Evolutionary conservation across 1,140 invertebrate species (phyloP).

Genomic region (Teleopsis dalmanni): DNA sequence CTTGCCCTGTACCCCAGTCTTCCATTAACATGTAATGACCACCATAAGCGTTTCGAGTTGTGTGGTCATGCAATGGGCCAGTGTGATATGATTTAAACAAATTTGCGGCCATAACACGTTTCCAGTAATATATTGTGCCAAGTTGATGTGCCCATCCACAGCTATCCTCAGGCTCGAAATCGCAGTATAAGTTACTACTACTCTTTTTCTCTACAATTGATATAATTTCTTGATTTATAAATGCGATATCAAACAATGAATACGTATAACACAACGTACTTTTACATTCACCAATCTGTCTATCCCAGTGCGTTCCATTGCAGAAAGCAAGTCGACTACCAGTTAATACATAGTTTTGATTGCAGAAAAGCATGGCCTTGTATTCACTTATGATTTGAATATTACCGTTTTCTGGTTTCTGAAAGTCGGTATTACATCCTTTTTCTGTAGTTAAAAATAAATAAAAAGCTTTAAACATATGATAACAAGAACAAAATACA

Average conservation of each 20-base stretch:
- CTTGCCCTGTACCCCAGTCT: constrained; percentile 2
- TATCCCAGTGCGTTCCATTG: constrained; percentile 31
- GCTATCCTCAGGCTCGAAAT: constrained; percentile 31
- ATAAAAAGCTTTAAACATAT: not conserved
- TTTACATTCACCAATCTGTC: constrained; percentile 25
- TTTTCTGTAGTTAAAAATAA: constrained; percentile 13
- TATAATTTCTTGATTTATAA: not conserved
- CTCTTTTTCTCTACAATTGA: not conserved
- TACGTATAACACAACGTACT: constrained; percentile 1
- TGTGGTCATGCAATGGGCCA: constrained; percentile 37
- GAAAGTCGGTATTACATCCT: constrained; percentile 10
- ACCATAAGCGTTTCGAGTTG: constrained; percentile 14
- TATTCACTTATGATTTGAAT: constrained; percentile 1
- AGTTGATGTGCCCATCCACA: constrained; percentile 29
- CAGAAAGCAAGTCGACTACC: constrained; percentile 25
- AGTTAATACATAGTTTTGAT: constrained; percentile 22
- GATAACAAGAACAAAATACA: not conserved
- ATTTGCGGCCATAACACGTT: constrained; percentile 20
- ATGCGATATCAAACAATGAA: constrained; percentile 10
- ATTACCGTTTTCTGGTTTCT: constrained; percentile 11
- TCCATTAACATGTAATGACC: constrained; percentile 41
- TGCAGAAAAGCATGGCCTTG: constrained; percentile 16
- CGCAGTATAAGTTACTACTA: constrained; percentile 14
- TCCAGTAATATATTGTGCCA: constrained; percentile 17
- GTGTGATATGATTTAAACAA: constrained; percentile 18